Evolutionary conservation across 2,888 invertebrate genomes (phyloP).

Genomic region (Reticulitermes lucifugus): DNA sequence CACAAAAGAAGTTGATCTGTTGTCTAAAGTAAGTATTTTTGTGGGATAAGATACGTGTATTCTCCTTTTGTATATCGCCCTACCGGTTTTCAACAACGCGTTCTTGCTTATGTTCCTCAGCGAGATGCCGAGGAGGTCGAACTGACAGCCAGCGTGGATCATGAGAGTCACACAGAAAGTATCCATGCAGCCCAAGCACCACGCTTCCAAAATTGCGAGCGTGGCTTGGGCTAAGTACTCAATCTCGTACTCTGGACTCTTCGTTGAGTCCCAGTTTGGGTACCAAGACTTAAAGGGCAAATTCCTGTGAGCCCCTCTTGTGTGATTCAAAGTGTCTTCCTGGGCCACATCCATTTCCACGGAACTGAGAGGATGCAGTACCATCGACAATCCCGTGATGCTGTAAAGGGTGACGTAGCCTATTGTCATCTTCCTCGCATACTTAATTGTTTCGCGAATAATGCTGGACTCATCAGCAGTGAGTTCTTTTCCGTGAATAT

Average conservation of each 20-base stretch:
- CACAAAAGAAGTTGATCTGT: too few species aligned
- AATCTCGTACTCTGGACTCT: conserved; percentile 12
- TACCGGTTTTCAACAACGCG: too few species aligned
- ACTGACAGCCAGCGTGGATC: conserved; percentile 9
- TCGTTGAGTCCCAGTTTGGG: background rate
- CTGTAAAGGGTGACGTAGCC: background rate
- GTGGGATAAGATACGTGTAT: too few species aligned
- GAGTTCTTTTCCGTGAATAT: background rate
- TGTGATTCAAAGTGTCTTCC: background rate
- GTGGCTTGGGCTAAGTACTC: background rate
- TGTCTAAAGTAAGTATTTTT: too few species aligned
- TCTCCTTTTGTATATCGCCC: too few species aligned
- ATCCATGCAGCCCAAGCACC: background rate
- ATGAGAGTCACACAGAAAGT: conserved; percentile 10
- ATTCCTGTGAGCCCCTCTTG: background rate
- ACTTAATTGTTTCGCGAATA: background rate
- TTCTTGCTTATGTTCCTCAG: background rate
- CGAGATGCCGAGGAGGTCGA: background rate
- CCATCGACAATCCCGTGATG: background rate
- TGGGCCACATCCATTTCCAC: background rate
- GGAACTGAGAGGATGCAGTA: background rate
- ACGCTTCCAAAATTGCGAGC: background rate
- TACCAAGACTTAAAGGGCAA: conserved; percentile 6
- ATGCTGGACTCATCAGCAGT: background rate
- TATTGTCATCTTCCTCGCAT: background rate